Percentiles rank a stretch among this genome's conserved stretches.
phyloP scores from a whole-genome alignment of 2,888 invertebrate genomes.

The Dendrolimus pini region DNA sequence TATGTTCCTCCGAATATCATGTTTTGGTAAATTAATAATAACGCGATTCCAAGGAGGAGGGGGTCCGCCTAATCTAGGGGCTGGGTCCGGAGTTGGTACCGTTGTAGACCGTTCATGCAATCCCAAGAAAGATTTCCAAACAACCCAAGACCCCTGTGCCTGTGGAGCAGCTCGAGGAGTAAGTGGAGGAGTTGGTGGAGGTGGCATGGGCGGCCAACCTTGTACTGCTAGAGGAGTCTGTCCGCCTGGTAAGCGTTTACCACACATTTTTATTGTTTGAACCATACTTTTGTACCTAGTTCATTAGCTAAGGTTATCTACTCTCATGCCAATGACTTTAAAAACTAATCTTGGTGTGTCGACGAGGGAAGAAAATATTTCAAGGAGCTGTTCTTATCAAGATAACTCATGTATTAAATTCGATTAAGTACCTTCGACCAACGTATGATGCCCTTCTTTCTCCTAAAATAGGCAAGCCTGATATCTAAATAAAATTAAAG shows the following conservation, averaged over 20 bases:
- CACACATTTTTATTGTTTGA: not conserved
- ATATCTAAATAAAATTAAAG: too few relatives aligned
- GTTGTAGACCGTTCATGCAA: slow-evolving; percentile 54
- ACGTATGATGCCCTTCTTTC: too few relatives aligned
- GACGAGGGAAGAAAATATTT: too few relatives aligned
- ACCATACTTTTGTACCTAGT: not conserved
- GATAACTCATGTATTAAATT: too few relatives aligned
- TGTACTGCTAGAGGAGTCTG: slow-evolving; percentile 32
- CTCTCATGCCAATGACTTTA: too few relatives aligned
- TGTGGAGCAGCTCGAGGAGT: slow-evolving; percentile 42
- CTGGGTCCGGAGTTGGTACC: slow-evolving; percentile 21
- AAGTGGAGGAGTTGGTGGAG: slow-evolving; percentile 12
- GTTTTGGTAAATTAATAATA: slow-evolving; percentile 80
- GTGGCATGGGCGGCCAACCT: slow-evolving; percentile 15
- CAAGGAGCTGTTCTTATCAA: too few relatives aligned
- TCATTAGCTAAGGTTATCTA: not conserved
- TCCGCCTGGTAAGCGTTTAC: slow-evolving; percentile 32
- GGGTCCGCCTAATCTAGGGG: slow-evolving; percentile 37
- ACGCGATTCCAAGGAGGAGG: slow-evolving; percentile 78
- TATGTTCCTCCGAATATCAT: slow-evolving; percentile 79
- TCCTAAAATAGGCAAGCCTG: too few relatives aligned
- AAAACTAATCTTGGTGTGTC: too few relatives aligned
- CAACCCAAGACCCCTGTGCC: slow-evolving; percentile 46
- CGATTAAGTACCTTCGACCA: too few relatives aligned
- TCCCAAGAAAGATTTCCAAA: slow-evolving; percentile 45